These are phyloP conservation scores for Plusia festucae DNA, from an alignment of 2,888 invertebrate genomes.

Conservation along the genomic window DNA sequence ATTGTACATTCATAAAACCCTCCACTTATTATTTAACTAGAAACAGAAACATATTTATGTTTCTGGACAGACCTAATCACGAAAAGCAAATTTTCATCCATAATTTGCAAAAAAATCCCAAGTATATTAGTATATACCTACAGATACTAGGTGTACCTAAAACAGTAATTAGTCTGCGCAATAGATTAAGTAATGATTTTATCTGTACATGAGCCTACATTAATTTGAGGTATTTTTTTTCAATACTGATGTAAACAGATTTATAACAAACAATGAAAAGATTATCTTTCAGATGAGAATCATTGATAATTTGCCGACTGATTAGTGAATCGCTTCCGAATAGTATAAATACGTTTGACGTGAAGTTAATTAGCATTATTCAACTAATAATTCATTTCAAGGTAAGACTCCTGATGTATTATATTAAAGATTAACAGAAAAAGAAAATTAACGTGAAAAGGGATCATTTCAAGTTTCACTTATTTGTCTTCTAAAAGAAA, in stretches of 20 bases:
- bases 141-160: neutral
- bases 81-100: too few relatives aligned
- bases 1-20: too few relatives aligned
- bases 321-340: slow-evolving; percentile 32
- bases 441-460: too few relatives aligned
- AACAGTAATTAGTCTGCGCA: neutral
- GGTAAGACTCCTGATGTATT: slow-evolving; percentile 33
- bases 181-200: neutral
- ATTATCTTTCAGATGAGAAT: slow-evolving; percentile 37
- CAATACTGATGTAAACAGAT: neutral
- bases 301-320: slow-evolving; percentile 23
- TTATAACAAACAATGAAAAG: slow-evolving; percentile 27
- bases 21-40: too few relatives aligned
- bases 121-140: neutral
- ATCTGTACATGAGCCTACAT: neutral
- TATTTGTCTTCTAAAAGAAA: too few relatives aligned
- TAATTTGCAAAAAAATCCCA: too few relatives aligned
- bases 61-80: too few relatives aligned
- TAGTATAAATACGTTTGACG: slow-evolving; percentile 31
- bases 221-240: neutral
- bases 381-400: slow-evolving; percentile 18
- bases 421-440: neutral
- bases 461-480: too few relatives aligned
- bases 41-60: too few relatives aligned
- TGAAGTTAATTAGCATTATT: slow-evolving; percentile 15